Evolutionary conservation across 2,888 invertebrate species (phyloP).

Genomic region (Augochlorella aurata): DNA sequence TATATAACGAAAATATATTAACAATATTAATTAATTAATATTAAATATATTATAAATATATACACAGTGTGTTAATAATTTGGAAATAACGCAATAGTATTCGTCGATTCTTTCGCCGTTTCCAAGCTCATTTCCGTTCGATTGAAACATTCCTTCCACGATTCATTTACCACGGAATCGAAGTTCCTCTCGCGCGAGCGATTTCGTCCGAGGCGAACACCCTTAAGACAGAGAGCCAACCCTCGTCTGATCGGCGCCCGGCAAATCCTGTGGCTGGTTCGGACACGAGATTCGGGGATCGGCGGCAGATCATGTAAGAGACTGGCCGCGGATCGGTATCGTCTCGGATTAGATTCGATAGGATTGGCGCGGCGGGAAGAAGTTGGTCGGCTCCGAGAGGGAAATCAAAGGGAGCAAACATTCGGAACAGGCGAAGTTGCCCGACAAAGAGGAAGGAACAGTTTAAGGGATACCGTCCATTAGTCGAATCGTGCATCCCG

Average conservation of each 20-base stretch:
- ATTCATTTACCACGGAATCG: no score
- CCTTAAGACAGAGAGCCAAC: not conserved
- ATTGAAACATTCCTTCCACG: no score
- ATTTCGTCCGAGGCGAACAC: no score
- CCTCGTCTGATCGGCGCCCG: not conserved
- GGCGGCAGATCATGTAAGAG: no score
- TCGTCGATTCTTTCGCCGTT: no score
- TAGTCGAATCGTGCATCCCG: slow-evolving; percentile 9
- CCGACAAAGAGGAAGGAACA: slow-evolving; percentile 20
- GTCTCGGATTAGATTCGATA: slow-evolving; percentile 7
- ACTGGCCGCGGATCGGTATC: not conserved
- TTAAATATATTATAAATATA: no score
- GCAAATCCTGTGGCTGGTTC: not conserved
- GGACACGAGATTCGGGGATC: not conserved
- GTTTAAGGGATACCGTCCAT: slow-evolving; percentile 22
- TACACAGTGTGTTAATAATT: no score
- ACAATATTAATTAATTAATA: no score
- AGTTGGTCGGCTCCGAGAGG: not conserved
- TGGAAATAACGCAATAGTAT: no score
- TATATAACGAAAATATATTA: no score
- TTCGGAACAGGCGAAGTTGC: slow-evolving; percentile 3
- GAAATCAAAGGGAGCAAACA: slow-evolving; percentile 25
- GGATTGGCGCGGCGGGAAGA: not conserved
- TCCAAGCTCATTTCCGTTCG: no score
- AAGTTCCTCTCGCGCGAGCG: no score